Percentiles rank a stretch among this genome's conserved stretches.
phyloP scores from a whole-genome alignment of 2,797 vertebrate species.

The Hoplostethus mediterraneus region DNA sequence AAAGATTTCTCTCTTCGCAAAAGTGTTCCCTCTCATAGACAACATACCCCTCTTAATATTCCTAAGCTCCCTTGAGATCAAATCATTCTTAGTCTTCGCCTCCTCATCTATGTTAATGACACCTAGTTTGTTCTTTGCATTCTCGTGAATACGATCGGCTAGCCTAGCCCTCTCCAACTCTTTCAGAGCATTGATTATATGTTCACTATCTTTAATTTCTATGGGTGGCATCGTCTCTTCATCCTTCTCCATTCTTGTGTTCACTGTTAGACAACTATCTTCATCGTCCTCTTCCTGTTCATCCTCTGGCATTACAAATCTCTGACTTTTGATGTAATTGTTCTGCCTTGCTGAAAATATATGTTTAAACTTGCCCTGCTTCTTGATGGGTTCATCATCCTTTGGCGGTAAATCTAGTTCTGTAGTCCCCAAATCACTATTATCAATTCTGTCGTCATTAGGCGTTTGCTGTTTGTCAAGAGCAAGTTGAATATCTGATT shows the following conservation, averaged over 20 bases:
- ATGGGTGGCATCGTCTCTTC: conserved; percentile 10
- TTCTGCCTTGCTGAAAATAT: conserved; percentile 83
- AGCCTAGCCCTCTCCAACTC: conserved; percentile 65
- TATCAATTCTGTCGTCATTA: conserved; percentile 26
- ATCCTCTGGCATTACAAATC: conserved; percentile 62
- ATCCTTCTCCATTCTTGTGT: conserved; percentile 18
- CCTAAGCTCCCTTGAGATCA: conserved; percentile 75
- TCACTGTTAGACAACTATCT: conserved; percentile 49
- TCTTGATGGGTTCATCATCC: conserved; percentile 54
- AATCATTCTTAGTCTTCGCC: conserved; percentile 68
- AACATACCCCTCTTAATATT: conserved; percentile 77
- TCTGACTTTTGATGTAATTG: conserved; percentile 85
- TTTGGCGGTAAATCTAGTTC: conserved; percentile 42
- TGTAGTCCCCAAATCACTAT: conserved; percentile 23
- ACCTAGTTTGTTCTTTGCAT: conserved; percentile 45
- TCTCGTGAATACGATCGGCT: conserved; percentile 47
- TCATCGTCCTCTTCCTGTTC: conserved; percentile 45
- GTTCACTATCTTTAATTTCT: conserved; percentile 63
- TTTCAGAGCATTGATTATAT: conserved; percentile 74
- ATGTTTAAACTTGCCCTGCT: conserved; percentile 69
- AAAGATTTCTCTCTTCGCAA: conserved; percentile 76
- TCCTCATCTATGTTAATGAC: conserved; percentile 61
- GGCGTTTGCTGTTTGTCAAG: conserved; percentile 53
- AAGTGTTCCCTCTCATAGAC: conserved; percentile 81
- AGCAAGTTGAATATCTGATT: conserved; percentile 60